phyloP scores from a whole-genome alignment of 2,888 invertebrate genomes.

The Myopa testacea region DNA sequence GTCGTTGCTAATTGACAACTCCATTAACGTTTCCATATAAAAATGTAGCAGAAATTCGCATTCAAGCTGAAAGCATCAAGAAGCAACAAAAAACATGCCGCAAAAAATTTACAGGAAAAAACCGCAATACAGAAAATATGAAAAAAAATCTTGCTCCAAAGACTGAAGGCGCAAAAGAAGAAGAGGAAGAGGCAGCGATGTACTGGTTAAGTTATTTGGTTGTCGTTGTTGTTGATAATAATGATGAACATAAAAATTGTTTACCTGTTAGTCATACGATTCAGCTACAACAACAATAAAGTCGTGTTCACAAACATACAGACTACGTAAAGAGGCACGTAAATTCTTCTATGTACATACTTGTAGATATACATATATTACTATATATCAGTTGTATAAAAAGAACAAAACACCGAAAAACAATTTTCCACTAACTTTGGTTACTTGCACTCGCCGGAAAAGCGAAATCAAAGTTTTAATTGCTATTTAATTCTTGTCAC shows the following conservation, averaged over 20 bases:
- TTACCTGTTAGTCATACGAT: constrained; percentile 35
- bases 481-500: constrained; percentile 4
- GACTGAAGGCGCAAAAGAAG: background rate
- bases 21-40: background rate
- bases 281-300: constrained; percentile 18
- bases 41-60: constrained; percentile 8
- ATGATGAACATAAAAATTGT: constrained; percentile 32
- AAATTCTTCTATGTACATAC: background rate
- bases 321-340: too few species aligned
- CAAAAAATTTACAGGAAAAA: background rate
- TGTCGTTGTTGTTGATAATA: constrained; percentile 10
- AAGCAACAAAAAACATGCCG: background rate
- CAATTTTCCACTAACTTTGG: constrained; percentile 6
- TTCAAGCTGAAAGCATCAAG: constrained; percentile 10
- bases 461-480: constrained; percentile 32
- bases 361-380: background rate
- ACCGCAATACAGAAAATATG: background rate
- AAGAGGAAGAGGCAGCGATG: background rate
- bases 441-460: constrained; percentile 25
- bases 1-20: background rate
- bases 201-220: background rate
- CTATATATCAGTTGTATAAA: background rate
- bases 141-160: background rate
- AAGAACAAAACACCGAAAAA: background rate
- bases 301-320: too few species aligned